phyloP scores from a whole-genome alignment of 1,140 invertebrate species.

The Anthonomus grandis region DNA sequence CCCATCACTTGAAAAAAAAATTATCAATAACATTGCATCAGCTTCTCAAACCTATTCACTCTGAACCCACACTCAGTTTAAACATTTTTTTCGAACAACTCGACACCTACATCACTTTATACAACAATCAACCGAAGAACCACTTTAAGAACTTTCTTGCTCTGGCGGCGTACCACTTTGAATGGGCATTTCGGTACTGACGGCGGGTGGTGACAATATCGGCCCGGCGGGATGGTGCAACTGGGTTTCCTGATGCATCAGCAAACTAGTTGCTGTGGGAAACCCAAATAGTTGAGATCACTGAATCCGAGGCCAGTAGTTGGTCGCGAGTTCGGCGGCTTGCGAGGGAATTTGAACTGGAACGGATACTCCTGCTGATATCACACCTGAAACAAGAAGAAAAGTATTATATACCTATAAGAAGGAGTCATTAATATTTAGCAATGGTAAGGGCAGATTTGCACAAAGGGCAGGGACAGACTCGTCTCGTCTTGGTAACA shows the following conservation, averaged over 20 bases:
- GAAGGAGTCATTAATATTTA: too few species aligned
- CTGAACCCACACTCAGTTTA: neutral
- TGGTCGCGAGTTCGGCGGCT: conserved; percentile 77
- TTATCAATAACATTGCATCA: too few species aligned
- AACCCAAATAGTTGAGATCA: conserved; percentile 76
- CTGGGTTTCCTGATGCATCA: conserved; percentile 61
- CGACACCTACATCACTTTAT: too few species aligned
- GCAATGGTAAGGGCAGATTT: too few species aligned
- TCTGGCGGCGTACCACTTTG: conserved; percentile 29
- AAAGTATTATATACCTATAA: too few species aligned
- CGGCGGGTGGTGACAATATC: conserved; percentile 49
- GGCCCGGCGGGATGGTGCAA: conserved; percentile 35
- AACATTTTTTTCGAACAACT: neutral
- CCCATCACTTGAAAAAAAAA: too few species aligned
- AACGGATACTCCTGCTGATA: conserved; percentile 95
- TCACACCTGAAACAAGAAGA: conserved; percentile 72
- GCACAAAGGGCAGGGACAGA: too few species aligned
- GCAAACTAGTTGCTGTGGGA: conserved; percentile 58
- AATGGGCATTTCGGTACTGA: conserved; percentile 23
- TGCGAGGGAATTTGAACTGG: conserved; percentile 96
- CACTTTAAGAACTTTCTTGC: conserved; percentile 18
- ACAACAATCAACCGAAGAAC: too few species aligned
- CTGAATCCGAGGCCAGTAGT: conserved; percentile 96
- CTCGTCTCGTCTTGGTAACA: too few species aligned
- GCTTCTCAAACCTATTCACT: too few species aligned